Evolutionary conservation across 2,888 invertebrate genomes (phyloP).

Genomic region (Mystacides longicornis): DNA sequence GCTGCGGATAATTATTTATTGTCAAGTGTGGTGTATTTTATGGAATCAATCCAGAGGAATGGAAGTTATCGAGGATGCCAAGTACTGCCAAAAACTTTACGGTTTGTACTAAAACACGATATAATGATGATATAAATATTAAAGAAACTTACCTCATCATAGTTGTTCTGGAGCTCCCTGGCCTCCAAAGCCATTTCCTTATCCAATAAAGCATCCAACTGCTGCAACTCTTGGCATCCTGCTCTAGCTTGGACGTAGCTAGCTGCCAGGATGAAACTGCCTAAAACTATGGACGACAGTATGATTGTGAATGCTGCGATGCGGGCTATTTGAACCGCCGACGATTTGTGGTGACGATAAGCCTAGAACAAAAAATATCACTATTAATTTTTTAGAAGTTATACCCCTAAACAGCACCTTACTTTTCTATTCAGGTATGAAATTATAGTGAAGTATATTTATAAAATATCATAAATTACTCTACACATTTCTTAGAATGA

Average conservation of each 20-base stretch:
- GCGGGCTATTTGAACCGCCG: constrained; percentile 79
- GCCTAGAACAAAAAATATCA: constrained; percentile 51
- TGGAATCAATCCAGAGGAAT: no score
- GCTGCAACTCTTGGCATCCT: constrained; percentile 70
- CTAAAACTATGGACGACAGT: constrained; percentile 71
- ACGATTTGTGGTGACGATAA: constrained; percentile 64
- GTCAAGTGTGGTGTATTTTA: no score
- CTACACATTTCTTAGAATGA: no score
- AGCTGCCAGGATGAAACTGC: constrained; percentile 74
- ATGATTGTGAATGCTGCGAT: constrained; percentile 79
- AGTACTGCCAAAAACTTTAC: no score
- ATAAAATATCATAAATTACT: no score
- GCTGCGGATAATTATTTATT: no score
- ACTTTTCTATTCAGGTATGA: no score
- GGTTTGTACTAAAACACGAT: no score
- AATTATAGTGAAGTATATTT: no score
- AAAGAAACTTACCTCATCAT: constrained; percentile 10
- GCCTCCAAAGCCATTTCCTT: constrained; percentile 62
- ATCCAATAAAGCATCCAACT: constrained; percentile 58
- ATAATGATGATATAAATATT: no score
- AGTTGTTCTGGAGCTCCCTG: constrained; percentile 51
- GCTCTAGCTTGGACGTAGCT: constrained; percentile 77
- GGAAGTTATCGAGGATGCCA: no score
- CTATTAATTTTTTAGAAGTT: neutral
- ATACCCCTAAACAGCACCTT: no score